Percentiles rank a stretch among this genome's conserved stretches.
Conservation (phyloP, 2,797 vertebrate species). For the Darevskia mixta region DNA sequence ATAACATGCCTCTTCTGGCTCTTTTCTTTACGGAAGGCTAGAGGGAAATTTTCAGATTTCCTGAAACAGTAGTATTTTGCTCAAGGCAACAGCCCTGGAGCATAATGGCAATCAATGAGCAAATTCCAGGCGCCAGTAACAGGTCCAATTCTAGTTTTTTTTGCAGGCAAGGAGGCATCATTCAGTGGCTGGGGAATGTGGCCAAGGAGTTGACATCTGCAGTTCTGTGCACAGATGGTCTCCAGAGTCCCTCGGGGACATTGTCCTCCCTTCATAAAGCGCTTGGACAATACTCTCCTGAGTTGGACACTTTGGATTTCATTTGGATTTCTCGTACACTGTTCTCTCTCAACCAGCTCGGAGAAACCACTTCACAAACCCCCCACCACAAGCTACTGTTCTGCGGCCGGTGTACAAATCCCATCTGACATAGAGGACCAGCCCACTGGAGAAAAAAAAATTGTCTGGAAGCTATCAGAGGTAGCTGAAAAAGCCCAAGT, state of each 20-base stretch:
- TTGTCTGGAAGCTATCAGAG: neutral
- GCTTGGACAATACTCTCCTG: too few relatives aligned
- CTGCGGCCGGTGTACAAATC: neutral
- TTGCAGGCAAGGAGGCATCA: too few relatives aligned
- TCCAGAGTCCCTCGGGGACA: too few relatives aligned
- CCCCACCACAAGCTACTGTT: neutral
- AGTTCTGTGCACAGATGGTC: too few relatives aligned
- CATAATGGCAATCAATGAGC: neutral
- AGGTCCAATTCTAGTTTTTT: too few relatives aligned
- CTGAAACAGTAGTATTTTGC: neutral
- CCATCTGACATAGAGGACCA: too few relatives aligned
- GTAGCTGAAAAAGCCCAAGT: neutral
- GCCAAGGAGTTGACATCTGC: too few relatives aligned
- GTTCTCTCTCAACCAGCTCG: neutral
- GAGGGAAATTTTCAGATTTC: neutral
- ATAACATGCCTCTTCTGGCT: too few relatives aligned
- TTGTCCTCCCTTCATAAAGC: too few relatives aligned
- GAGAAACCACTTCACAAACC: neutral
- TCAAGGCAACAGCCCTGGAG: neutral
- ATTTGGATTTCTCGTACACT: neutral
- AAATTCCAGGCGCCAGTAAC: neutral
- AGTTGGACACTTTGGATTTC: neutral
- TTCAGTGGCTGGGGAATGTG: too few relatives aligned
- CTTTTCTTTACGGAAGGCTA: neutral
- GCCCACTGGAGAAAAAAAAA: neutral